Evolutionary conservation across 2,888 invertebrate genomes (phyloP), one percentile per base, ranked within the genome.

Genomic region (Lagria hirta): DNA sequence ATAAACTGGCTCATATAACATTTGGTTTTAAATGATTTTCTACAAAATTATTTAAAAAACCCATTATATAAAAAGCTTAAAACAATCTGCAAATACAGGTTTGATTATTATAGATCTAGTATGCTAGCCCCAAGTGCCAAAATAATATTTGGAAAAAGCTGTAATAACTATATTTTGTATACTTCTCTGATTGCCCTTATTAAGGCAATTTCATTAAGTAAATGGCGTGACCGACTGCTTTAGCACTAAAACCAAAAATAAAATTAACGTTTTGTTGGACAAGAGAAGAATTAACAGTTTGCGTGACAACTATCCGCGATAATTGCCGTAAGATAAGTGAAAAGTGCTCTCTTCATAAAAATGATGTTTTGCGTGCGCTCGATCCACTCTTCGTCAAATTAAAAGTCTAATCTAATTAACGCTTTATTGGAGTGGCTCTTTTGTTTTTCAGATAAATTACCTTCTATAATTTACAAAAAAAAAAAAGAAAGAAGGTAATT

Each of bases 231-330:
- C 55, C 49, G 56, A 57, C 57, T 56, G 51, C 51, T n/a, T n/a
- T n/a, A n/a, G n/a, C n/a, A n/a, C n/a, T n/a, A n/a, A n/a, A n/a
- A n/a, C n/a, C n/a, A n/a, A n/a, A n/a, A n/a, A n/a, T n/a, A 52
- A 62, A 65, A 66, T 67, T 65, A 67, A 61, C 68, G 66, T 67
- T 69, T 67, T 68, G 68, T 69, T 60, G 51, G 63, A 67, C 67
- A 66, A 63, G 57, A 55, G 52, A 60, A 59, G 64, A 65, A 68
- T 67, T 58, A 60, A 60, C 53, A 48, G 53, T 48, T 62, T 45
- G 62, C 62, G 58, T 55, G 56, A 49, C 45, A 28, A 20, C 22
- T 30, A 20, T 36, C 41, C 33, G 51, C 51, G 57, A 61, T 61
- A 61, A 61, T 61, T 57, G 58, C 33, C 37, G 33, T 40, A 36